A percentile compares a stretch with the other conserved stretches of the same genome.
phyloP scores from a whole-genome alignment of 2,113 vertebrate species.

The Stomatorhinus ivindoensis region DNA sequence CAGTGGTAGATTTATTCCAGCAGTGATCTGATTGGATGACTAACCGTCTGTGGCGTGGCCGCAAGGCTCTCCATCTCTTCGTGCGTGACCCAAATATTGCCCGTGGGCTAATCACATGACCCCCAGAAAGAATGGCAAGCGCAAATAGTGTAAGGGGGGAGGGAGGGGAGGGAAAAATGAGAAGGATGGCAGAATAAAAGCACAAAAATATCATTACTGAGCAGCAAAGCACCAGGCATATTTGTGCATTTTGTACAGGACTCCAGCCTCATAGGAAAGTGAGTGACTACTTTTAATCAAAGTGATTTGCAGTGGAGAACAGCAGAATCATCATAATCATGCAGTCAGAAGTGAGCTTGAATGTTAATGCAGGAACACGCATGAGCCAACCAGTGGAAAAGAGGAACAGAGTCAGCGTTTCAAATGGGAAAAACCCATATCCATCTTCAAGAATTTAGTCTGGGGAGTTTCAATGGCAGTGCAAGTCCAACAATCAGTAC shows the following conservation, averaged over 20 bases:
- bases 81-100: slow-evolving; percentile 98
- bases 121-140: slow-evolving; percentile 62
- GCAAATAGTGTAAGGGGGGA: slow-evolving; percentile 58
- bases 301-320: background rate
- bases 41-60: slow-evolving; percentile 92
- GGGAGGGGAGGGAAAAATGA: slow-evolving; percentile 62
- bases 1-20: background rate
- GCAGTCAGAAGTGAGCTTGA: slow-evolving; percentile 7
- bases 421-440: background rate
- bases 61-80: slow-evolving; percentile 98
- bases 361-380: slow-evolving; percentile 27
- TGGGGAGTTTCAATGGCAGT: background rate
- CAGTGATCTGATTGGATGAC: slow-evolving; percentile 47
- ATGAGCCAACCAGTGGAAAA: slow-evolving; percentile 19
- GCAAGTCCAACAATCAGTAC: background rate
- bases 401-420: background rate
- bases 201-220: slow-evolving; percentile 45
- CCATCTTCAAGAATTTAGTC: background rate
- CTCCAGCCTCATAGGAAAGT: background rate
- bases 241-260: slow-evolving; percentile 24
- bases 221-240: slow-evolving; percentile 45
- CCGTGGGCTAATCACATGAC: slow-evolving; percentile 81
- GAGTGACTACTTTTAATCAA: background rate
- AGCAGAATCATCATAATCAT: slow-evolving; percentile 15
- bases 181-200: slow-evolving; percentile 69